Evolutionary conservation across 2,888 invertebrate species (phyloP), one percentile per base, ranked within the genome.

Genomic region (Cybosia mesomella): DNA sequence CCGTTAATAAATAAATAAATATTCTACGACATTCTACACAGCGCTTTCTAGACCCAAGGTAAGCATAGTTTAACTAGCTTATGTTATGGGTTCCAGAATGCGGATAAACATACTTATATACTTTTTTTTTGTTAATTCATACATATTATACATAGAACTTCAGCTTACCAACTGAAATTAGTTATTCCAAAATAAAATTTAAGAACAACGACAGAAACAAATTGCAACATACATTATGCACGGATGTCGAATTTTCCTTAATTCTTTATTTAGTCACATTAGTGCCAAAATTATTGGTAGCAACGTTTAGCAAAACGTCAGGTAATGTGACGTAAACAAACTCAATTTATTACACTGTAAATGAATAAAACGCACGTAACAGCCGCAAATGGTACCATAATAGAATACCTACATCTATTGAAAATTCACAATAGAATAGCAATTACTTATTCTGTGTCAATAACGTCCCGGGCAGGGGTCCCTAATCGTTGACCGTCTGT

Each of bases 401-500:
- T 85, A 79, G 85, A 85, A 81, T 83, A 85, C n/a, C n/a, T n/a
- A n/a, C 55, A 13, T 81, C 83, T 84, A 87, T 87, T 85, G 77
- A 79, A 66, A 81, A 64, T 71, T 77, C 73, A 85, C 86, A 86
- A 83, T 84, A 68, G 80, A 55, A 55, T 49, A 55, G 22, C 49
- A 15, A 49, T 13, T 55, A 55, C n/a, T 49, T n/a, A 49, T 49
- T 49, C 49, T 49, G 49, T 55, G 55, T 24, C 55, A 15, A 55
- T 7, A 55, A 24, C 7, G 65, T 79, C n/a, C 73, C 65, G 64
- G 69, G 21, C 81, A 82, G 80, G 71, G 68, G 81, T 73, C 58
- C 62, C n/a, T 74, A 85, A 84, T 85, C 67, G 70, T 80, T 65
- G 74, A 65, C 24, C 58, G 10, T 53, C 7, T 18, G 22, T 18